phyloP scores from a whole-genome alignment of 2,113 vertebrate genomes.

The Apodemus speciosus region DNA sequence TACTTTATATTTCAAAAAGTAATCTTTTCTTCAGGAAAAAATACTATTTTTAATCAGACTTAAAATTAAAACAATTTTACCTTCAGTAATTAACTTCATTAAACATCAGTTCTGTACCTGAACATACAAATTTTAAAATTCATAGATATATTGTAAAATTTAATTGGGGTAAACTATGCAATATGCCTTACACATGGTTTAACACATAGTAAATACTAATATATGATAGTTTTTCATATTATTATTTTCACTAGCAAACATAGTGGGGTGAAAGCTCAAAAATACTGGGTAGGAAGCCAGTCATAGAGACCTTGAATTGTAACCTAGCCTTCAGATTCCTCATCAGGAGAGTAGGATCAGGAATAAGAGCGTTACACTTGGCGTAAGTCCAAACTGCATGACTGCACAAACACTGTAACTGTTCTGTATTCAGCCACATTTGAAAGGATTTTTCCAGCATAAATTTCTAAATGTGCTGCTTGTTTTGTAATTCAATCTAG shows the following conservation, averaged over 20 bases:
- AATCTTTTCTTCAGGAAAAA: neutral
- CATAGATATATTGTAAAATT: slow-evolving; percentile 16
- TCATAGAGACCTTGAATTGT: slow-evolving; percentile 70
- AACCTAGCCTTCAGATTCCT: slow-evolving; percentile 76
- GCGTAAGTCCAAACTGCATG: slow-evolving; percentile 76
- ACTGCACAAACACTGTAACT: slow-evolving; percentile 81
- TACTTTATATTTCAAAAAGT: slow-evolving; percentile 42
- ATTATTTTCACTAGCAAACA: slow-evolving; percentile 56
- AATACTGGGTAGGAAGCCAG: slow-evolving; percentile 51
- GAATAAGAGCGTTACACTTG: slow-evolving; percentile 75
- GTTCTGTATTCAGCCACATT: slow-evolving; percentile 80
- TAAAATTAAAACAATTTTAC: slow-evolving; percentile 42
- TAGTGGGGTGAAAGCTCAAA: slow-evolving; percentile 46
- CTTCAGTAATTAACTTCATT: slow-evolving; percentile 29
- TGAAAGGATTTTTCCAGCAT: slow-evolving; percentile 80
- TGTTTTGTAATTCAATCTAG: slow-evolving; percentile 81
- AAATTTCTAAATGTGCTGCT: slow-evolving; percentile 81
- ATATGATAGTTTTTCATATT: slow-evolving; percentile 45
- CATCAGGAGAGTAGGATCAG: slow-evolving; percentile 72
- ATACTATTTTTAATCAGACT: slow-evolving; percentile 32
- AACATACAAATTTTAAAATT: slow-evolving; percentile 22
- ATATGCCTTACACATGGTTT: slow-evolving; percentile 48
- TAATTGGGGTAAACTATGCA: slow-evolving; percentile 53
- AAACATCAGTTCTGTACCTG: slow-evolving; percentile 30
- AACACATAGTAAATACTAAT: slow-evolving; percentile 44